Evolutionary conservation across 1,140 invertebrate species (phyloP).

Genomic region (Aphis gossypii): DNA sequence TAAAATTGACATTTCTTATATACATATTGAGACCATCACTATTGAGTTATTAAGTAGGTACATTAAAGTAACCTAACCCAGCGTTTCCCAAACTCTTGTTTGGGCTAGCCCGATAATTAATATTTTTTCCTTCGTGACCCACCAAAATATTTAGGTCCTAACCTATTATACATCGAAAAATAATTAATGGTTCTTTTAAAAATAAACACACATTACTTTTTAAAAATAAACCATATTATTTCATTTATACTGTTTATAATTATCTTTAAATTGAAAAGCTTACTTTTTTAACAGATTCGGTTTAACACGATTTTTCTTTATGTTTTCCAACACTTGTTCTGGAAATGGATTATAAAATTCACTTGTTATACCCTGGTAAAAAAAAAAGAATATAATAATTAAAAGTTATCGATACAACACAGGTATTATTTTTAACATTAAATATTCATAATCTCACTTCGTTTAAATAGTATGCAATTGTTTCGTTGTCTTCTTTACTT

Average conservation of each 20-base stretch:
- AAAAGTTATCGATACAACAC: not conserved
- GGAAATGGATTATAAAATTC: constrained; percentile 38
- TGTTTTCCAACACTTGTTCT: constrained; percentile 17
- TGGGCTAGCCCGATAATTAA: no score
- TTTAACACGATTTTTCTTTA: constrained; percentile 30
- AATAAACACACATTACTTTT: not conserved
- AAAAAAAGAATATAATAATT: not conserved
- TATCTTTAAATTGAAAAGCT: not conserved
- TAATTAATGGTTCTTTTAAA: not conserved
- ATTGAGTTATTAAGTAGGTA: not conserved
- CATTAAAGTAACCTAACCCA: no score
- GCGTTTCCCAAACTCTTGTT: no score
- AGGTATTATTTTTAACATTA: not conserved
- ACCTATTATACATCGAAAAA: not conserved
- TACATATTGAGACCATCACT: no score
- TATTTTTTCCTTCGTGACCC: no score
- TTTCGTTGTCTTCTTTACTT: constrained; percentile 12
- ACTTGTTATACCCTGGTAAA: constrained; percentile 29
- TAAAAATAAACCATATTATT: not conserved
- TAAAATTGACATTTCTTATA: no score
- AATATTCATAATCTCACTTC: not conserved
- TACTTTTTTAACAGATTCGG: constrained; percentile 29
- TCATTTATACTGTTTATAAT: not conserved
- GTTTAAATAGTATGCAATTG: constrained; percentile 34
- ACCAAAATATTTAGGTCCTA: no score